Conservation (phyloP, 1,140 invertebrate species). For the Saccostrea cuccullata region DNA sequence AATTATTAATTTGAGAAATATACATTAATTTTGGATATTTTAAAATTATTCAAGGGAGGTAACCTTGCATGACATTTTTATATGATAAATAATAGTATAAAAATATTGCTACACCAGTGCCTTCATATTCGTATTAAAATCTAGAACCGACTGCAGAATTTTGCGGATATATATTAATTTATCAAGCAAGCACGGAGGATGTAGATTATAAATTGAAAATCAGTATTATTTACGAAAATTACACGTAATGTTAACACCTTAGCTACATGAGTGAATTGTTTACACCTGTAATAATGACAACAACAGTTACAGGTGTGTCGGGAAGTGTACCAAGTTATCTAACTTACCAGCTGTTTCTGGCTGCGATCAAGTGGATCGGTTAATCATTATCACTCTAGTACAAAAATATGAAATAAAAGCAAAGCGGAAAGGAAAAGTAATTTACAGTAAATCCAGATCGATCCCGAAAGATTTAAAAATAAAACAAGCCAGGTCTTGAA, state of each 20-base stretch:
- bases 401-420: neutral
- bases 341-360: neutral
- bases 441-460: constrained; percentile 12
- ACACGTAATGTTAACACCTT: neutral
- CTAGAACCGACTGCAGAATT: no score
- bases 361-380: neutral
- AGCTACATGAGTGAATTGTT: neutral
- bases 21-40: neutral
- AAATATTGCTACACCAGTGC: no score
- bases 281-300: neutral
- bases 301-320: neutral
- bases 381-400: neutral
- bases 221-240: no score
- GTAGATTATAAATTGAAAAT: no score
- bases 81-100: neutral
- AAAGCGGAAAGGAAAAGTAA: neutral
- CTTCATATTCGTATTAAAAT: no score
- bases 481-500: neutral
- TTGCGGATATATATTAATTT: no score
- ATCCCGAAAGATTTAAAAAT: neutral
- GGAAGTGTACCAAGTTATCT: neutral
- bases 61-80: neutral
- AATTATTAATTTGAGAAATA: neutral
- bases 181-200: no score
- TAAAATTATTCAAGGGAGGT: neutral